Conservation (phyloP, 2,113 vertebrate genomes). For the Proterorhinus semilunaris region DNA sequence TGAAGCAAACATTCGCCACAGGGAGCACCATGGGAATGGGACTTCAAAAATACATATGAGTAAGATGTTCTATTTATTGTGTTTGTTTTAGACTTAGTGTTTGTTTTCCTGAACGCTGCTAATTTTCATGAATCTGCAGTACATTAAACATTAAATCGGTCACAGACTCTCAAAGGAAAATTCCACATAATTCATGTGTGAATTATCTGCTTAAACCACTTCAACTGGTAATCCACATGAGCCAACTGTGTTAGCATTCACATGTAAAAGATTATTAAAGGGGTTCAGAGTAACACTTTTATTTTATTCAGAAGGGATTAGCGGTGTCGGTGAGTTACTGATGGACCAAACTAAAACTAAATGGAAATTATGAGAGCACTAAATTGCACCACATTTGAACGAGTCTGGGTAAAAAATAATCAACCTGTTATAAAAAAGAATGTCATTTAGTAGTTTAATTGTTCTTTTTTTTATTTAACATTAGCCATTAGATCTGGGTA, state of each 20-base stretch:
- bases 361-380: too few species aligned
- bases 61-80: slow-evolving; percentile 13
- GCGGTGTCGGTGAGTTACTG: too few species aligned
- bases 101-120: neutral
- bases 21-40: slow-evolving; percentile 21
- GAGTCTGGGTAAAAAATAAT: too few species aligned
- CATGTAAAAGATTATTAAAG: slow-evolving; percentile 45
- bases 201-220: slow-evolving; percentile 38
- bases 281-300: slow-evolving; percentile 14
- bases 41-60: slow-evolving; percentile 17
- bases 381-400: too few species aligned
- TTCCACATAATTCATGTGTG: slow-evolving; percentile 38
- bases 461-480: too few species aligned
- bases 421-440: too few species aligned
- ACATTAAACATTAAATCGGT: neutral
- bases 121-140: neutral
- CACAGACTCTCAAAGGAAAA: slow-evolving; percentile 10
- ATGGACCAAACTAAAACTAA: too few species aligned
- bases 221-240: slow-evolving; percentile 49
- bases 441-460: too few species aligned
- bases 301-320: too few species aligned
- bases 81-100: neutral
- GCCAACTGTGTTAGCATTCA: slow-evolving; percentile 35
- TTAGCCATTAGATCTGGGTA: too few species aligned
- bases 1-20: slow-evolving; percentile 19